Evolutionary conservation across 2,797 vertebrate genomes (phyloP), one percentile per base, ranked within the genome.

Genomic region (Sebastes nivosus): DNA sequence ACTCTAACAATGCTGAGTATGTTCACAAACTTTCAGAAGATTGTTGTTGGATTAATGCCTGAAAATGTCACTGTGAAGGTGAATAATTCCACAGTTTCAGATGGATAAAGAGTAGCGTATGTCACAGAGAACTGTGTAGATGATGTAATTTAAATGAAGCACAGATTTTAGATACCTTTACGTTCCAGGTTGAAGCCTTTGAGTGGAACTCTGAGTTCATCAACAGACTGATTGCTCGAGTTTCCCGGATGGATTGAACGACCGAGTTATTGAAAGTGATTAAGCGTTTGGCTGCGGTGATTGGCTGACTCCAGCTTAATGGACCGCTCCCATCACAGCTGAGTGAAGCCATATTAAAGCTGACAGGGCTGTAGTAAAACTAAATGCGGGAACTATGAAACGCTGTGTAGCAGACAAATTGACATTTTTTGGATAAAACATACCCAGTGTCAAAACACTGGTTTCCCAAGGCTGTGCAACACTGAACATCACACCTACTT

Each of bases 261-360:
- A 57, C 18, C 20, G 81, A 67, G 66, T 79, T 72, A 87, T 84
- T 83, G 77, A 72, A 87, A 88, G 85, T 69, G 88, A 88, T 87
- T 76, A 80, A 82, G 82, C 67, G 32, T 59, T 63, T 2, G 81
- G 82, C 75, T 70, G 80, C 75, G 5, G 77, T 80, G 89, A 94
- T 94, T 88, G 88, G 89, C 80, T 75, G 87, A 76, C 83, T 89
- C 34, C 76, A 68, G 83, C 79, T 79, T 91, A 90, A 93, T 91
- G 90, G 78, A 59, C 79, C 60, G 75, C 52, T 82, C 67, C 73
- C 83, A 82, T 88, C 86, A 72, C 79, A 67, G 86, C 89, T 72
- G 88, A 85, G 60, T 58, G 87, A 81, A 69, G 71, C 5, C 72
- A 14, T 70, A 92, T 93, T 85, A 73, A 70, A 90, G 78, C 88